These are phyloP conservation scores for Drosophila antonietae DNA, from an alignment of 2,888 invertebrate species.

Conservation along the genomic window DNA sequence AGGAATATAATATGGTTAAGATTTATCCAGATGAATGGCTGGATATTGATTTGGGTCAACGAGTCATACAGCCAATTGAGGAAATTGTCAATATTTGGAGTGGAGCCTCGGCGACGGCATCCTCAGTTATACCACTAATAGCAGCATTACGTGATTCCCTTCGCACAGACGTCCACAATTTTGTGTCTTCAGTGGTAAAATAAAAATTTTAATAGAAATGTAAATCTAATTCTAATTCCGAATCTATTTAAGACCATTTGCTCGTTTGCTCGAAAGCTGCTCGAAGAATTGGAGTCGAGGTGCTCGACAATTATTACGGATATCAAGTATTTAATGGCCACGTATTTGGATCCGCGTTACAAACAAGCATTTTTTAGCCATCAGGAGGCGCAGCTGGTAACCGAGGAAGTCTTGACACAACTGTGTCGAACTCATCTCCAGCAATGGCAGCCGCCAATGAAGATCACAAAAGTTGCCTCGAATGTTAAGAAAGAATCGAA, in stretches of 20 bases:
- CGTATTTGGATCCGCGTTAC: slow-evolving; percentile 64
- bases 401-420: slow-evolving; percentile 49
- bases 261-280: slow-evolving; percentile 55
- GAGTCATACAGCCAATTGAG: slow-evolving; percentile 62
- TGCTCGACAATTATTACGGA: slow-evolving; percentile 43
- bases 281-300: slow-evolving; percentile 56
- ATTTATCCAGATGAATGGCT: slow-evolving; percentile 65
- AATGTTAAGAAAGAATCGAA: slow-evolving; percentile 55
- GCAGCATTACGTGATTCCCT: slow-evolving; percentile 62
- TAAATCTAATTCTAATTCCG: too few species aligned
- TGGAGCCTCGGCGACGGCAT: slow-evolving; percentile 37
- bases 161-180: slow-evolving; percentile 57
- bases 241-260: slow-evolving; percentile 47
- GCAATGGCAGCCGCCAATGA: slow-evolving; percentile 28
- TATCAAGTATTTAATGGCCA: slow-evolving; percentile 59
- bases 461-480: slow-evolving; percentile 29
- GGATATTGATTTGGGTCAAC: slow-evolving; percentile 58
- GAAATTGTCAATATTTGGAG: slow-evolving; percentile 63
- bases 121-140: slow-evolving; percentile 59
- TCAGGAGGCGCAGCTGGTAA: slow-evolving; percentile 56
- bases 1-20: slow-evolving; percentile 49
- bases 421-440: slow-evolving; percentile 17
- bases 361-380: slow-evolving; percentile 63
- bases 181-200: slow-evolving; percentile 59
- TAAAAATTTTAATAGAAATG: too few species aligned